These are phyloP conservation scores for Zophobas morio DNA, from an alignment of 1,140 invertebrate genomes.

Conservation along the genomic window DNA sequence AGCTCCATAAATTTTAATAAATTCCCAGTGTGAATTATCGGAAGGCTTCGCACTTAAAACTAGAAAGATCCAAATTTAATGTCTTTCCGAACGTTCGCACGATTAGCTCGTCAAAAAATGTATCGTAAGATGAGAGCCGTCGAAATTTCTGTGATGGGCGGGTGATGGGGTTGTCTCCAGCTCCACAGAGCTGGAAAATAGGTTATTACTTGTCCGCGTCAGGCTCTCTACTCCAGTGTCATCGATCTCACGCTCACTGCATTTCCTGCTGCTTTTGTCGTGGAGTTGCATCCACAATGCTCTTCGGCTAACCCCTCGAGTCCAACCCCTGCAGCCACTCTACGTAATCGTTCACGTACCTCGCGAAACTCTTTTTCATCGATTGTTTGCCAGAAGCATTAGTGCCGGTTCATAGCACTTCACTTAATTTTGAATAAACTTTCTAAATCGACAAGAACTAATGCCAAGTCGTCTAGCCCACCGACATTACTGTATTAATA, in stretches of 20 bases:
- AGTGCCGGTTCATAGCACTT: conserved; percentile 14
- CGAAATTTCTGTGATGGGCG: conserved; percentile 24
- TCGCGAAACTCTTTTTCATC: conserved; percentile 40
- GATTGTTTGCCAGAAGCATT: conserved; percentile 33
- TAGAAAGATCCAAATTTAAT: conserved; percentile 11
- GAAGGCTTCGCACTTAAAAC: conserved; percentile 1
- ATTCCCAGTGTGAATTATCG: conserved; percentile 43
- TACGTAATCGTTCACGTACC: conserved; percentile 33
- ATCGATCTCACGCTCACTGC: conserved; percentile 43
- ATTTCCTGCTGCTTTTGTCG: conserved; percentile 44
- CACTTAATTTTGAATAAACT: conserved; percentile 37
- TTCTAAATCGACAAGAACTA: conserved; percentile 23
- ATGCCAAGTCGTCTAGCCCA: conserved; percentile 21
- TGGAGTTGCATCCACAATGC: conserved; percentile 36
- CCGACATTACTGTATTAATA: conserved; percentile 39
- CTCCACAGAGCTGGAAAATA: conserved; percentile 45
- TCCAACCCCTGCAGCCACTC: conserved; percentile 27
- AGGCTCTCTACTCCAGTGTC: conserved; percentile 44
- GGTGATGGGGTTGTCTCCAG: conserved; percentile 28
- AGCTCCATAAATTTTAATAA: conserved; percentile 44
- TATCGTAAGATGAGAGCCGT: conserved; percentile 25
- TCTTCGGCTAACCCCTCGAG: conserved; percentile 23
- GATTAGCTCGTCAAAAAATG: conserved; percentile 47
- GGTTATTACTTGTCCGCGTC: conserved; percentile 49
- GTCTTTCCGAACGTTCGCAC: conserved; percentile 32